These are phyloP conservation scores for Orchesella cincta DNA, from an alignment of 1,140 invertebrate species.

Conservation along the genomic window DNA sequence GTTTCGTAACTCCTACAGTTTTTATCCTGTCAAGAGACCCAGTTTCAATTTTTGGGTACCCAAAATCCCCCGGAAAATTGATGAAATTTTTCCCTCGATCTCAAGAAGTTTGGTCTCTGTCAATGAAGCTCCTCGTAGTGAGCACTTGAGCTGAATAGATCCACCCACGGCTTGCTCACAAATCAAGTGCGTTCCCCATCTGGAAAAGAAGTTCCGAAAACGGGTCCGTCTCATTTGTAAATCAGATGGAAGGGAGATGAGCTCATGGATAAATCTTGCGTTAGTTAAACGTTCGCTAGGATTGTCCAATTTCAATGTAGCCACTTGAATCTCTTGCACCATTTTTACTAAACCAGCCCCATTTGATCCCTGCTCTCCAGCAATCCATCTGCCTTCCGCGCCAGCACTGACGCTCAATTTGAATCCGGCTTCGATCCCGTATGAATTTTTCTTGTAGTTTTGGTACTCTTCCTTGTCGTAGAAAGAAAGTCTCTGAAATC, in stretches of 20 bases:
- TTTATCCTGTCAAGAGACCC: too few relatives aligned
- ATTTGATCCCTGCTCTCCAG: neutral
- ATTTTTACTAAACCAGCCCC: neutral
- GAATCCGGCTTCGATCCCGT: neutral
- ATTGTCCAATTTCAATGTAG: neutral
- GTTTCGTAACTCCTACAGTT: too few relatives aligned
- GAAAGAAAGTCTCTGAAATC: neutral
- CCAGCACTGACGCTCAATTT: neutral
- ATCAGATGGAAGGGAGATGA: neutral
- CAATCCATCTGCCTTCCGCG: neutral
- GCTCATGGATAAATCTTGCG: neutral
- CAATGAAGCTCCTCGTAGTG: neutral
- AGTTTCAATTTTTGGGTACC: too few relatives aligned
- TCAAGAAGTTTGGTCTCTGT: neutral
- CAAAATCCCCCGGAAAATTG: neutral
- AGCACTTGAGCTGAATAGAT: neutral
- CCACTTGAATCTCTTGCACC: neutral
- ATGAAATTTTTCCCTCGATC: neutral
- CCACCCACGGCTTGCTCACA: neutral
- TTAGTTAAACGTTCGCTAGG: neutral
- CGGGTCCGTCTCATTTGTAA: neutral
- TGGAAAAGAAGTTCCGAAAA: neutral
- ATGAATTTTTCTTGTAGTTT: neutral
- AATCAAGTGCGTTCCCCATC: neutral
- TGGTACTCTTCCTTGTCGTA: neutral